These are phyloP conservation scores for Hypotaenidia philippensis DNA, from an alignment of 2,797 vertebrate genomes.

Conservation along the genomic window DNA sequence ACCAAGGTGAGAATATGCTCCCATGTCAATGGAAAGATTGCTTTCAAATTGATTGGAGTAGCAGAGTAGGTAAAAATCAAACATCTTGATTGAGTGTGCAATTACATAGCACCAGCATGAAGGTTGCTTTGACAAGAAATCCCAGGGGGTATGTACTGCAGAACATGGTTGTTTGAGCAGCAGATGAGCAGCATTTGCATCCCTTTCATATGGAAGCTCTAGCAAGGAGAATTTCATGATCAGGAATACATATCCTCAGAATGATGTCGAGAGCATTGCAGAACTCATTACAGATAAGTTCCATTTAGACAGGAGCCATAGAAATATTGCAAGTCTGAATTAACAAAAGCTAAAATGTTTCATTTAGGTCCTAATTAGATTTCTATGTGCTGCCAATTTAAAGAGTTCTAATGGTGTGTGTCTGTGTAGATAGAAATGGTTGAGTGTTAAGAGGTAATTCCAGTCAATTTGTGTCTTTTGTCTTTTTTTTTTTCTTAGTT, in stretches of 20 bases:
- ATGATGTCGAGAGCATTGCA: background rate
- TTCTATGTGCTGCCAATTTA: background rate
- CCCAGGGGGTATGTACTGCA: background rate
- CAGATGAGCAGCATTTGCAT: background rate
- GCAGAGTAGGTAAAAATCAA: background rate
- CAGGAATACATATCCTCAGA: background rate
- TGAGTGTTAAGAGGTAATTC: background rate
- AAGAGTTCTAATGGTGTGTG: background rate
- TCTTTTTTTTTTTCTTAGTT: background rate
- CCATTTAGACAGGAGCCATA: background rate
- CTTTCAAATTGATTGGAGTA: background rate
- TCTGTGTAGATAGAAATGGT: background rate
- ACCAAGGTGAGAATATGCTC: conserved; percentile 86
- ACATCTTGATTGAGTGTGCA: background rate
- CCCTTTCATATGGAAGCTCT: background rate
- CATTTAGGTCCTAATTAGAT: conserved; percentile 38
- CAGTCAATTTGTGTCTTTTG: background rate
- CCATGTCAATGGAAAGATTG: fast-evolving
- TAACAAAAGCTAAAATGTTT: conserved; percentile 7
- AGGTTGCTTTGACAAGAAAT: background rate
- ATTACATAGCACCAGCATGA: background rate
- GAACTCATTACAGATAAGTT: background rate
- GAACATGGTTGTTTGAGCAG: fast-evolving
- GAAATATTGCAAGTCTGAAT: conserved; percentile 3
- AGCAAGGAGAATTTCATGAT: background rate